phyloP scores from a whole-genome alignment of 2,113 vertebrate genomes.

The Pseudorhombus dupliciocellatus region DNA sequence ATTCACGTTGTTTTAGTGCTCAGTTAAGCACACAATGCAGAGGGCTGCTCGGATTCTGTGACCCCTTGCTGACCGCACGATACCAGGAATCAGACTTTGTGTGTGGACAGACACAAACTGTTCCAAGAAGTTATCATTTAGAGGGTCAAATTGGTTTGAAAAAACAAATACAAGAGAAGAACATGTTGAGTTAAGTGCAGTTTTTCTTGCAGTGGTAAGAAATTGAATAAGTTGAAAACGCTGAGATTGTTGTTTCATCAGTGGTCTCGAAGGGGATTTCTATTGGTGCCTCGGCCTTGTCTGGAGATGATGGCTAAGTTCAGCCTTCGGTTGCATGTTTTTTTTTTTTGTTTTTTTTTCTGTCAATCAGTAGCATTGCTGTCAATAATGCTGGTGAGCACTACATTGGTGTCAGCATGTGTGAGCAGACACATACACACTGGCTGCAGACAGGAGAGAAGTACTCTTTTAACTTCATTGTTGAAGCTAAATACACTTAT shows the following conservation, averaged over 20 bases:
- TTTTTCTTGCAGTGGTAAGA: constrained; percentile 16
- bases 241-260: constrained; percentile 18
- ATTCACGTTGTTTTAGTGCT: constrained; percentile 34
- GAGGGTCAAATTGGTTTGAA: constrained; percentile 27
- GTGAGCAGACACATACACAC: too few species aligned
- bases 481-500: too few species aligned
- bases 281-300: constrained; percentile 10
- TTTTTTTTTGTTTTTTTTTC: constrained; percentile 5
- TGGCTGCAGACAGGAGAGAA: too few species aligned
- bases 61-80: constrained; percentile 44
- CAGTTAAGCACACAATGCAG: constrained; percentile 45
- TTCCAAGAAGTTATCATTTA: constrained; percentile 55
- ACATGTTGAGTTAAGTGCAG: neutral
- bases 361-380: neutral
- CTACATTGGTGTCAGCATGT: too few species aligned
- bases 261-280: constrained; percentile 29
- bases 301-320: constrained; percentile 7
- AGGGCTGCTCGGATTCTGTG: constrained; percentile 43
- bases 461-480: too few species aligned
- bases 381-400: neutral
- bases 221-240: neutral
- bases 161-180: constrained; percentile 28
- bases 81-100: constrained; percentile 49
- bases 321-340: neutral
- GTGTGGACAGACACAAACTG: constrained; percentile 35